These are phyloP conservation scores for Hiodon alosoides DNA, from an alignment of 2,113 vertebrate genomes.

Conservation along the genomic window DNA sequence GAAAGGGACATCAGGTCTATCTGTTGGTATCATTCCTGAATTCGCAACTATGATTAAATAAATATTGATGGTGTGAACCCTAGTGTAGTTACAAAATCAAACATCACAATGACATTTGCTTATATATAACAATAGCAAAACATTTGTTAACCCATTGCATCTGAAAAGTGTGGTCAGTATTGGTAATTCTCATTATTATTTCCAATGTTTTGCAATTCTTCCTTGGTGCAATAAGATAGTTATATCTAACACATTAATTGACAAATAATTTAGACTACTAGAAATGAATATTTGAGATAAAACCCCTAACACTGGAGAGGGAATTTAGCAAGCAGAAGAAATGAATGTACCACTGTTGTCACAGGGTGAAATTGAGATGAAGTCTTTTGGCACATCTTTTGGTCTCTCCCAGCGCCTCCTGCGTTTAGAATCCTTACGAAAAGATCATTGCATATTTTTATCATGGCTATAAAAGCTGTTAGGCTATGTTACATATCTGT, in stretches of 20 bases:
- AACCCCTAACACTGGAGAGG: no score
- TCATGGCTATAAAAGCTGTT: slow-evolving; percentile 17
- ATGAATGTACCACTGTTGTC: not conserved
- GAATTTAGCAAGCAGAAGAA: no score
- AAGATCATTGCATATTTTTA: slow-evolving; percentile 1
- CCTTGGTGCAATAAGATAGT: no score
- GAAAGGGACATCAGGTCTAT: no score
- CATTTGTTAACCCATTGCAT: no score
- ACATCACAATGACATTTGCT: no score
- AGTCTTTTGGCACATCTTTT: not conserved
- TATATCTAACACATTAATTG: not conserved
- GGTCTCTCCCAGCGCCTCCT: not conserved
- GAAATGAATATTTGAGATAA: not conserved
- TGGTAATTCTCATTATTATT: not conserved
- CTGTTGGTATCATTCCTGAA: no score
- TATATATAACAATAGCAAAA: no score
- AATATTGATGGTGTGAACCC: no score
- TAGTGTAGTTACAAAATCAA: no score
- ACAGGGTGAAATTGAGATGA: not conserved
- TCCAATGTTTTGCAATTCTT: not conserved
- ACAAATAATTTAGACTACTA: not conserved
- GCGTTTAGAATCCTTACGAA: not conserved
- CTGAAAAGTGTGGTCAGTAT: no score
- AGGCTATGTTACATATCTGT: slow-evolving; percentile 30
- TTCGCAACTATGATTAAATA: no score